A percentile compares a stretch with the other conserved stretches of the same genome.
Conservation (phyloP, 2,113 vertebrate species). For the Lepidothrix coronata region DNA sequence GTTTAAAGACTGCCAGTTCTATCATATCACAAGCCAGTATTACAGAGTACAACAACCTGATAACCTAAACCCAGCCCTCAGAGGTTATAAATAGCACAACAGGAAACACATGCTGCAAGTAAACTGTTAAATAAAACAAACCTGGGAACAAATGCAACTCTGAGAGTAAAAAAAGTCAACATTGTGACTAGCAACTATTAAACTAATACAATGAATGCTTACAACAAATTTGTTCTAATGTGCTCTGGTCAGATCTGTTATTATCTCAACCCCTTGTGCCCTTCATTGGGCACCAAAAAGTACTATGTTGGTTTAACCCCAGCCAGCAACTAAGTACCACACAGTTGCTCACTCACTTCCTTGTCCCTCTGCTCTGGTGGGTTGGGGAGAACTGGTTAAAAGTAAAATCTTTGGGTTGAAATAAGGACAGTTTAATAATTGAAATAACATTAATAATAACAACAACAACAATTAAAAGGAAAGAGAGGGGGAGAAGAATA, state of each 20-base stretch:
- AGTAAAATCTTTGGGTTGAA: neutral
- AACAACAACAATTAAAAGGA: neutral
- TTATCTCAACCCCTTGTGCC: neutral
- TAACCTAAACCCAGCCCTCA: neutral
- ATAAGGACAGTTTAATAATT: neutral
- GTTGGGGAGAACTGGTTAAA: neutral
- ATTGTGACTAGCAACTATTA: neutral
- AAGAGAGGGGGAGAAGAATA: neutral
- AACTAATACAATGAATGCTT: neutral
- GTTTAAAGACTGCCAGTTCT: neutral
- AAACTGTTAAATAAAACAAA: neutral
- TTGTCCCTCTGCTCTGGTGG: neutral
- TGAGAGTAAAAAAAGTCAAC: neutral
- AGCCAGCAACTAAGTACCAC: neutral
- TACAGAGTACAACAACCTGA: neutral
- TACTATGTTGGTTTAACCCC: neutral
- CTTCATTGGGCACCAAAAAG: neutral
- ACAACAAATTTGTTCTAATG: neutral
- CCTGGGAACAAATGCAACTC: neutral
- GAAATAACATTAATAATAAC: neutral
- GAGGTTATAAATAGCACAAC: neutral
- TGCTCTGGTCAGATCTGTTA: neutral
- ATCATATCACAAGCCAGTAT: neutral
- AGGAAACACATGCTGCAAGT: neutral
- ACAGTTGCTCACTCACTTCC: neutral